A percentile compares a stretch with the other conserved stretches of the same genome.
Conservation (phyloP, 1,140 invertebrate species). For the Plectrocnemia conspersa region DNA sequence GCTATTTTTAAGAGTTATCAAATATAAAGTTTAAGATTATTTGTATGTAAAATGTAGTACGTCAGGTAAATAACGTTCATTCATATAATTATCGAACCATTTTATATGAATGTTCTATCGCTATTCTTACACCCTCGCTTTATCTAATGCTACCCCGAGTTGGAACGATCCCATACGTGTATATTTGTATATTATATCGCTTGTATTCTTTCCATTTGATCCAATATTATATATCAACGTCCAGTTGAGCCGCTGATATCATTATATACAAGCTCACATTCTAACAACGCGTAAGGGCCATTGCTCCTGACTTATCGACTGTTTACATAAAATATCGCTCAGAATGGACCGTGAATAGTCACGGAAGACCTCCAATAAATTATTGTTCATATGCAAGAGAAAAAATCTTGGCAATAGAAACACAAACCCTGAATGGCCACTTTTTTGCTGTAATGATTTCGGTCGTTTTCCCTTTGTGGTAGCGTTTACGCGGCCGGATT, state of each 20-base stretch:
- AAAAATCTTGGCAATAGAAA: slow-evolving; percentile 22
- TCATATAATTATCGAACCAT: too few species aligned
- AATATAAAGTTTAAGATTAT: too few species aligned
- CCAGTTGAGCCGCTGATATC: slow-evolving; percentile 19
- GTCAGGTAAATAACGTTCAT: too few species aligned
- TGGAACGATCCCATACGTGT: too few species aligned
- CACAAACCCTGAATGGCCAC: slow-evolving; percentile 22
- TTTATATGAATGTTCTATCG: too few species aligned
- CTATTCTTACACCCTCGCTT: too few species aligned
- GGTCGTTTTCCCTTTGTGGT: slow-evolving; percentile 20
- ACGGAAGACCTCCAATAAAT: slow-evolving; percentile 20
- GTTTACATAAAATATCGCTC: slow-evolving; percentile 22
- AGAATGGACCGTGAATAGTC: slow-evolving; percentile 19
- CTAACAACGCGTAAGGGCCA: slow-evolving; percentile 14
- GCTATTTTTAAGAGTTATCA: too few species aligned
- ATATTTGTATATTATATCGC: too few species aligned
- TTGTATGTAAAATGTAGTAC: too few species aligned
- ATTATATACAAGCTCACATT: slow-evolving; percentile 20
- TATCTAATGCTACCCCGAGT: too few species aligned
- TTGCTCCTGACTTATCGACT: slow-evolving; percentile 22
- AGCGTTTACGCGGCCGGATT: slow-evolving; percentile 19
- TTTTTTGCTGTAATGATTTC: slow-evolving; percentile 25
- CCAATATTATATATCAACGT: slow-evolving; percentile 24
- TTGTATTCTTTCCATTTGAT: slow-evolving; percentile 11
- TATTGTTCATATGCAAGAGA: slow-evolving; percentile 22